Percentiles rank a stretch among this genome's conserved stretches.
Evolutionary conservation across 1,140 invertebrate genomes (phyloP).

Genomic region (Drosophila hydei): DNA sequence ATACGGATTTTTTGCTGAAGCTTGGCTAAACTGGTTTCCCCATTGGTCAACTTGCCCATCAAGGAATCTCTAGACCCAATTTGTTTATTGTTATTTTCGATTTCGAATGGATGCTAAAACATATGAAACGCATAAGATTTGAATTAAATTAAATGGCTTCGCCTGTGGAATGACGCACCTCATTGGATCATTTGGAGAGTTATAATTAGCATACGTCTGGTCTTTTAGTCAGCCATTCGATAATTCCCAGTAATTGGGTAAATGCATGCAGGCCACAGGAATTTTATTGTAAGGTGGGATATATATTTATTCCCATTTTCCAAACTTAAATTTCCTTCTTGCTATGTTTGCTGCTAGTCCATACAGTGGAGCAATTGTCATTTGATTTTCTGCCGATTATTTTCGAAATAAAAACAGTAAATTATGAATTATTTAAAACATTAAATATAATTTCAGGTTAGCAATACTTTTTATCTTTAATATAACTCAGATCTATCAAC

Average conservation of each 20-base stretch:
- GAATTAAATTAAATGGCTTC: slow-evolving; percentile 50
- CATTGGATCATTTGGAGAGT: slow-evolving; percentile 35
- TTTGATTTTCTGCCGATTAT: too few species aligned
- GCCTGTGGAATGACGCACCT: slow-evolving; percentile 47
- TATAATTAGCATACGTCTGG: slow-evolving; percentile 13
- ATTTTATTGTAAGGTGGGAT: not conserved
- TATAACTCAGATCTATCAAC: too few species aligned
- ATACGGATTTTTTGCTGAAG: slow-evolving; percentile 63
- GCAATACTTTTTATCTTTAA: too few species aligned
- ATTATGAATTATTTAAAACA: too few species aligned
- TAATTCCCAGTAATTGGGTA: slow-evolving; percentile 20
- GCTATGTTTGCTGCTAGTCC: not conserved
- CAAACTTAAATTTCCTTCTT: not conserved
- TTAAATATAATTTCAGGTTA: too few species aligned
- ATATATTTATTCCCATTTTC: not conserved
- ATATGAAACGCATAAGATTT: slow-evolving; percentile 63
- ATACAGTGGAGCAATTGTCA: not conserved
- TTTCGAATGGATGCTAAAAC: slow-evolving; percentile 70
- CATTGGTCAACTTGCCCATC: slow-evolving; percentile 73
- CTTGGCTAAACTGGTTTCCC: slow-evolving; percentile 65
- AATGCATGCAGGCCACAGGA: not conserved
- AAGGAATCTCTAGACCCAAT: slow-evolving; percentile 61
- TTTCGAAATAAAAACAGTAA: too few species aligned
- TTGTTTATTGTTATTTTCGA: slow-evolving; percentile 46
- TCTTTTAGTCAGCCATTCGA: slow-evolving; percentile 7